These are phyloP conservation scores for Sarcophaga bullata DNA, from an alignment of 1,140 invertebrate genomes.

Conservation along the genomic window DNA sequence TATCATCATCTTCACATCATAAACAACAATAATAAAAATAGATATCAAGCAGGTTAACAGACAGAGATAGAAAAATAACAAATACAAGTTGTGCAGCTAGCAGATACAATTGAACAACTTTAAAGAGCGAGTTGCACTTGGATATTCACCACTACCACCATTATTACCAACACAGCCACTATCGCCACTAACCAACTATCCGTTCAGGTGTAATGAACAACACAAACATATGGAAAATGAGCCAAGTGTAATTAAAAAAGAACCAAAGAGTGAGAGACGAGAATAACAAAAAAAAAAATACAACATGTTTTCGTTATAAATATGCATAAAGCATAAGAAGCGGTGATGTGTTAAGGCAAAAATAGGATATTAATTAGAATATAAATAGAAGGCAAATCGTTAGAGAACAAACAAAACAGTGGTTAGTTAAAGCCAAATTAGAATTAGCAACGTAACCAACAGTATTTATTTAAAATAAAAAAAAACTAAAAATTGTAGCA, in stretches of 20 bases:
- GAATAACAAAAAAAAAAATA: neutral
- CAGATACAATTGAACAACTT: neutral
- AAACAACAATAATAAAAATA: neutral
- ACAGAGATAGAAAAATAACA: neutral
- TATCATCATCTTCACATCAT: neutral
- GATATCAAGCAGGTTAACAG: neutral
- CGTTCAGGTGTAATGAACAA: conserved; percentile 2
- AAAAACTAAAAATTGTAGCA: neutral
- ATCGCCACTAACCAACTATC: neutral
- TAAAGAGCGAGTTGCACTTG: neutral
- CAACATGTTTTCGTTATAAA: no score
- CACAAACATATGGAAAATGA: neutral
- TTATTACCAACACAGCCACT: no score
- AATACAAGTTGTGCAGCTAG: no score
- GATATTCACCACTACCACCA: neutral
- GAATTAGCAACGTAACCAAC: conserved; percentile 23
- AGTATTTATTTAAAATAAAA: neutral
- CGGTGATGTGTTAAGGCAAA: neutral
- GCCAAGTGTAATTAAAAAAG: neutral
- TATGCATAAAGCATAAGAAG: neutral
- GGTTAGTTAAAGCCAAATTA: conserved; percentile 13
- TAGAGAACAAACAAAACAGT: neutral
- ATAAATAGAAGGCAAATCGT: neutral
- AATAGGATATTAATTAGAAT: neutral
- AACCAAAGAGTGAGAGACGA: neutral